These are phyloP conservation scores for Copidosoma floridanum DNA, from an alignment of 1,140 invertebrate species.

Conservation along the genomic window DNA sequence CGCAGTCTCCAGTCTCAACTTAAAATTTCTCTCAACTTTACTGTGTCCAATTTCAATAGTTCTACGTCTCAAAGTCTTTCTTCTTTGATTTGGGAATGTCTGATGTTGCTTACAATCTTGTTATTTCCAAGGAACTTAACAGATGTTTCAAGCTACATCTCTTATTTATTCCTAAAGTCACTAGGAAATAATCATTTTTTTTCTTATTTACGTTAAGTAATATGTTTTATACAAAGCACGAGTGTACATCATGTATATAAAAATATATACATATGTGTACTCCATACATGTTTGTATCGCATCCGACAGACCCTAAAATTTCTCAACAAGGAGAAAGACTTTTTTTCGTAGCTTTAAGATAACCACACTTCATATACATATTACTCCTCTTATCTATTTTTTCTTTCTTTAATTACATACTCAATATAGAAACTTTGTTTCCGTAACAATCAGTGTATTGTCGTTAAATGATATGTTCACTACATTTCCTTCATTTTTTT, in stretches of 20 bases:
- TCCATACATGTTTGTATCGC: no score
- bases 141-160: no score
- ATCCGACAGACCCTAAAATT: neutral
- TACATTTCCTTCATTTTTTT: constrained; percentile 41
- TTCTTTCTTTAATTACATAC: constrained; percentile 26
- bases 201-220: no score
- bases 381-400: no score
- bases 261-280: no score
- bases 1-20: constrained; percentile 16
- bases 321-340: constrained; percentile 8
- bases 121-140: no score
- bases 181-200: no score
- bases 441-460: constrained; percentile 54
- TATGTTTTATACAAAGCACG: no score
- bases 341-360: neutral
- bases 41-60: constrained; percentile 19
- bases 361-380: constrained; percentile 12
- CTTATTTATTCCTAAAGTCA: no score
- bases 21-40: constrained; percentile 6
- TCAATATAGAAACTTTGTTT: constrained; percentile 55
- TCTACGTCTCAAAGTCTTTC: neutral
- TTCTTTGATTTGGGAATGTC: neutral
- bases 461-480: constrained; percentile 58
- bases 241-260: no score
- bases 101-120: no score